Base-by-base conservation (phyloP, 92 coral and sea anemone genomes). In the Meandrina meandrites region DNA sequence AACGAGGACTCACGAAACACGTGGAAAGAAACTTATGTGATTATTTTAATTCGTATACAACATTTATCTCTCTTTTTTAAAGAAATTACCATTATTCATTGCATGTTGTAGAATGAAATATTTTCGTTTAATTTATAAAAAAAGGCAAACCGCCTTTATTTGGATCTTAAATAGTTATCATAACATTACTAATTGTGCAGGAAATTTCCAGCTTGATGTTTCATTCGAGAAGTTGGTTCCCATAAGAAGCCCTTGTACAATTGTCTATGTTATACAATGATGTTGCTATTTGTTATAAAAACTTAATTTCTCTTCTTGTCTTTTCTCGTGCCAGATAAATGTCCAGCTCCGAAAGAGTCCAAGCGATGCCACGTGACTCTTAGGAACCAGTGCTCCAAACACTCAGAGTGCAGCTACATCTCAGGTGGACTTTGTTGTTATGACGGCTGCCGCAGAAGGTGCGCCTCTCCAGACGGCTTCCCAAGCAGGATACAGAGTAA, bases 361-460 rank as follows among this genome's bases (percentile, higher is more conserved):
- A 73, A 22, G 40, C 78, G 8, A 7, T 85, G 88, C 35, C 88
- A 30, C 34, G 32, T 76, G 68, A 80, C 76, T 48, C 67, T 85
- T 19, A 66, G 75, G 54, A 82, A 75, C 75, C 90, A 79, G 13
- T 92, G 94, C 71, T 51, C 84, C 71, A 82, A 87, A 28, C 82
- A 89, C 60, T 45, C 83, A 24, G 92, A 92, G 27, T 92, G 94
- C 64, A 89, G 81, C 31, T 64, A 62, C 47, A 18, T 77, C 19
- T 12, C 77, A 12, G 86, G 79, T 71, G 91, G 83, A 6, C 80
- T 83, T 37, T 92, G 94, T 74, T 92, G 94, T 56, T 86, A 72
- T 69, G 92, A 92, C 53, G 94, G 94, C 35, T 92, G 94, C 35
- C 81, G 79, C 78, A 86, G 79, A 45, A 87, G 92, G 86, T 92